These are phyloP conservation scores for Drosophila mercatorum DNA, from an alignment of 2,888 invertebrate genomes.

Conservation along the genomic window DNA sequence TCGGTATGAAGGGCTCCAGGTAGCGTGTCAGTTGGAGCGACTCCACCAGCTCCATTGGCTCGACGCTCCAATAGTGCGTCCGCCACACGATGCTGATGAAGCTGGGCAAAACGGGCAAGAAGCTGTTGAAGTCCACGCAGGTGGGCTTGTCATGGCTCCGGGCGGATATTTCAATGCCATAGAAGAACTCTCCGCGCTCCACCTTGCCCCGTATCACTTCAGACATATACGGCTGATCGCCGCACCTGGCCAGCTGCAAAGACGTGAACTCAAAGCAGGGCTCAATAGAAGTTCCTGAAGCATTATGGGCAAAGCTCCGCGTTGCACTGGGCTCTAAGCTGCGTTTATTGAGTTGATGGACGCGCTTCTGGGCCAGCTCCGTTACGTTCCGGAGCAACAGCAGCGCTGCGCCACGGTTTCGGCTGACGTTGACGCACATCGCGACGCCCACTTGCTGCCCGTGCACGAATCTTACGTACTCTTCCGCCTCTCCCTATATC, in stretches of 20 bases:
- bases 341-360: background rate
- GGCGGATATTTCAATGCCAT: constrained; percentile 81
- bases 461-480: background rate
- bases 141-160: constrained; percentile 23
- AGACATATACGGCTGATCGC: constrained; percentile 26
- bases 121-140: constrained; percentile 69
- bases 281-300: background rate
- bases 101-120: constrained; percentile 73
- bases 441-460: background rate
- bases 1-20: constrained; percentile 60
- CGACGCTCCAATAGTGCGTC: constrained; percentile 53
- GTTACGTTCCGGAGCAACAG: constrained; percentile 3
- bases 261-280: constrained; percentile 35
- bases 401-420: background rate
- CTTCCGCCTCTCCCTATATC: too few species aligned
- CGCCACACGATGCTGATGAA: constrained; percentile 82
- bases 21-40: constrained; percentile 61
- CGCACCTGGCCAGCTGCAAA: background rate
- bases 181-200: constrained; percentile 73
- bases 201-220: constrained; percentile 66
- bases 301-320: background rate
- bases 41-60: constrained; percentile 62
- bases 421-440: constrained; percentile 16
- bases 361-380: constrained; percentile 2
- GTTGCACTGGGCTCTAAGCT: constrained; percentile 7